Conservation (phyloP, 2,797 vertebrate species). For the Tragelaphus oryx region DNA sequence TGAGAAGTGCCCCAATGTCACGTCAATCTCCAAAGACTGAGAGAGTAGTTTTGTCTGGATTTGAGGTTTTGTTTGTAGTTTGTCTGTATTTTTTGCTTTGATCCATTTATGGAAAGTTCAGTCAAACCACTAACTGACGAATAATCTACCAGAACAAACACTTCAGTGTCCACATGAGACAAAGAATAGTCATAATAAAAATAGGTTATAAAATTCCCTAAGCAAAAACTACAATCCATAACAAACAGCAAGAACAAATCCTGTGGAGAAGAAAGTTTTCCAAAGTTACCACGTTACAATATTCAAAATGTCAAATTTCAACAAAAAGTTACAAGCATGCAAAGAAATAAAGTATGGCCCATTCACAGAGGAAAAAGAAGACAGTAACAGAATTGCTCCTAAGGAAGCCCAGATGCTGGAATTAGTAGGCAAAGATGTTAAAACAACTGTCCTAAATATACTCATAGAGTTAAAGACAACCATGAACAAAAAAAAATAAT, state of each 20-base stretch:
- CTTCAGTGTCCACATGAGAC: not conserved
- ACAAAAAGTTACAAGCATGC: not conserved
- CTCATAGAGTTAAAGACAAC: not conserved
- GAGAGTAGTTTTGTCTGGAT: not conserved
- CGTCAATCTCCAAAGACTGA: not conserved
- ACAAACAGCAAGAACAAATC: not conserved
- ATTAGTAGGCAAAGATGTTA: not conserved
- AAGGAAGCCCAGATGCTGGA: not conserved
- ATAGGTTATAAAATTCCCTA: not conserved
- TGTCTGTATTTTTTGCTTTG: not conserved
- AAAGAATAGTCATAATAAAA: not conserved
- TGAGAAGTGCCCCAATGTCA: not conserved
- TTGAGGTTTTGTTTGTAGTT: not conserved
- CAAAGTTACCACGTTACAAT: not conserved
- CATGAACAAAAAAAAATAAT: not conserved
- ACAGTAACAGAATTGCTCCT: not conserved
- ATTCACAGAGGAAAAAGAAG: not conserved
- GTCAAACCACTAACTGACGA: not conserved
- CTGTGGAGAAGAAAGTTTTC: not conserved
- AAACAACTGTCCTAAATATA: not conserved
- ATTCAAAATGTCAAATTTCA: not conserved
- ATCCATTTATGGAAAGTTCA: not conserved
- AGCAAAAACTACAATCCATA: not conserved
- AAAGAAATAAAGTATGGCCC: not conserved
- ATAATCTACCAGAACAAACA: not conserved